Percentiles rank a stretch among this genome's conserved stretches.
Conservation (phyloP, 2,797 vertebrate species). For the Lycodopsis pacificus region DNA sequence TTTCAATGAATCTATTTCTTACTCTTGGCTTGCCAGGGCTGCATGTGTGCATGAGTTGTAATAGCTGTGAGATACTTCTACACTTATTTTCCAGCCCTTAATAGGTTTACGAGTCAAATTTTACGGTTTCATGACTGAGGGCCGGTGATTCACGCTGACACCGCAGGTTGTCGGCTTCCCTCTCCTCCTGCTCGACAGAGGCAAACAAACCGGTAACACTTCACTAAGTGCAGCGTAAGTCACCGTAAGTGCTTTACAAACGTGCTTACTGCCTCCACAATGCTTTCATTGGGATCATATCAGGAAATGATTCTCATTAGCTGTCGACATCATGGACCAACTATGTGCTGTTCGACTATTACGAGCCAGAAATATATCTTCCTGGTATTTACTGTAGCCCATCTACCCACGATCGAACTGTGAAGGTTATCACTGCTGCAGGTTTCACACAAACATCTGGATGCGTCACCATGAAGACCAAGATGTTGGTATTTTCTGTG, state of each 20-base stretch:
- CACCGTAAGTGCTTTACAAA: constrained; percentile 34
- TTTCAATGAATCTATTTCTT: neutral
- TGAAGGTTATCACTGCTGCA: neutral
- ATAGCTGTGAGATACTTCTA: constrained; percentile 1
- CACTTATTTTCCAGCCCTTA: constrained; percentile 47
- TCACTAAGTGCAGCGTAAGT: constrained; percentile 42
- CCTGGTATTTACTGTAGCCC: neutral
- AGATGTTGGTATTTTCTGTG: constrained; percentile 35
- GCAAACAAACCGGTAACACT: constrained; percentile 9
- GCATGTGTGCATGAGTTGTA: constrained; percentile 22
- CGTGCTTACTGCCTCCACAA: neutral
- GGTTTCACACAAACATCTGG: constrained; percentile 37
- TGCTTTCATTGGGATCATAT: constrained; percentile 33
- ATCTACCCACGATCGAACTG: neutral
- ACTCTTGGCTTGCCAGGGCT: neutral
- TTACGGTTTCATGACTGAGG: constrained; percentile 28
- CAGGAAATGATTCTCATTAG: constrained; percentile 17
- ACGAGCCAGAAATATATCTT: constrained; percentile 4
- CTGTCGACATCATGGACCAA: constrained; percentile 6
- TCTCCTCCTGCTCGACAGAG: constrained; percentile 12
- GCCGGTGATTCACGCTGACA: constrained; percentile 44
- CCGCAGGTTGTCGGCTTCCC: constrained; percentile 33
- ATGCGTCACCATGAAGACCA: constrained; percentile 9
- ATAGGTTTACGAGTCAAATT: constrained; percentile 48
- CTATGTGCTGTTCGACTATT: neutral